Evolutionary conservation across 2,888 invertebrate species (phyloP), one percentile per base, ranked within the genome.

Genomic region (Callimorpha dominula): DNA sequence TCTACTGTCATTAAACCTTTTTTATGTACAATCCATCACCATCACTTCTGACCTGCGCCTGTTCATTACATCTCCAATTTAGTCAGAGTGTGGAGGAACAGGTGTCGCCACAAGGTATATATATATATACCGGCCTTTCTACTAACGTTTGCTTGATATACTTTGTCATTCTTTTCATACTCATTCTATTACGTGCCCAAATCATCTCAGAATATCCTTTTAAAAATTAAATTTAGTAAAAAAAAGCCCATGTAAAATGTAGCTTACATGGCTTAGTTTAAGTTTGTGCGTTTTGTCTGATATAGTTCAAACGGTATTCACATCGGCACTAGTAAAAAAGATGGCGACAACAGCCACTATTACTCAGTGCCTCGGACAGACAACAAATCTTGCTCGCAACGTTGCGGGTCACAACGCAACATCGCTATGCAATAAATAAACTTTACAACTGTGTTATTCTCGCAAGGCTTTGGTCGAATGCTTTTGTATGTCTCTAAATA

Each of bases 351-450:
- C 88, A 87, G 86, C 82, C 83, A 81, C 85, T 80, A 89, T 89
- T 87, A 89, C 76, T 89, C 86, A 87, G 81, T 64, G 71, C 70
- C 72, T 78, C 80, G 81, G 87, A 83, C 87, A 83, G 75, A 78
- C 84, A 81, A 89, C 89, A 88, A 90, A 89, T 89, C 87, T 88
- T 82, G 75, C 74, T 77, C 74, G 80, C 76, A 82, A 78, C 81
- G 80, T 78, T 79, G 68, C 78, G 78, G 72, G 76, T 78, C 79
- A 68, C 76, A 70, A 75, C 76, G 69, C 78, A 75, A 73, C 73
- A 64, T 54, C 69, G 72, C 78, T 77, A 71, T 81, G 83, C 81
- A 82, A 83, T 82, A 80, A 78, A 84, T 80, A 80, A 82, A 82
- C 74, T 62, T 71, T 42, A 78, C 82, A 79, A 79, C 80, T 71